Evolutionary conservation across 2,113 vertebrate genomes (phyloP).

Genomic region (Fregetta grallaria): DNA sequence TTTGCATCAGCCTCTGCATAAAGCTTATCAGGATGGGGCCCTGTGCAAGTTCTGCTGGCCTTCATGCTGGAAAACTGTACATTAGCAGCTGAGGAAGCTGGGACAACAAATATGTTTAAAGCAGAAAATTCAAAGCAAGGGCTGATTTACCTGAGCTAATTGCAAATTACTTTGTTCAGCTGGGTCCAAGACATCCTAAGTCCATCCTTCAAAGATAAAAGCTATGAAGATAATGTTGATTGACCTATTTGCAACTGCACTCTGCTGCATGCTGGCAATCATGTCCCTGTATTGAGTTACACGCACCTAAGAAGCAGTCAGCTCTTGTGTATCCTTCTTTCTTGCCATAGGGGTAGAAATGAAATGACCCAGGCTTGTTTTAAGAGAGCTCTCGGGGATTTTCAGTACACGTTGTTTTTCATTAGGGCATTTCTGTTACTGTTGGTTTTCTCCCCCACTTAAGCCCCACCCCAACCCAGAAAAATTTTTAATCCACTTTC

Average conservation of each 20-base stretch:
- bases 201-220: not conserved
- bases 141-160: not conserved
- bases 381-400: not conserved
- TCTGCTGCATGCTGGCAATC: not conserved
- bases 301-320: not conserved
- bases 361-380: not conserved
- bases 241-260: not conserved
- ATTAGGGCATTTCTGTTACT: not conserved
- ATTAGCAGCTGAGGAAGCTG: not conserved
- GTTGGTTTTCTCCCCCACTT: not conserved
- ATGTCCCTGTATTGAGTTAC: not conserved
- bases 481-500: not conserved
- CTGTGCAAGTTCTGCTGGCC: not conserved
- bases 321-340: not conserved
- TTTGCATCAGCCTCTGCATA: not conserved
- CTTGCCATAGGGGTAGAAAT: not conserved
- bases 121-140: not conserved
- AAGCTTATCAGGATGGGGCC: not conserved
- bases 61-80: fast-evolving
- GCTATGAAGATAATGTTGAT: not conserved
- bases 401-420: not conserved
- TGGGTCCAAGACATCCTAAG: not conserved
- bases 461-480: not conserved
- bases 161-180: not conserved
- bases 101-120: not conserved